A percentile compares a stretch with the other conserved stretches of the same genome.
These are phyloP conservation scores for Pangasius macronema DNA, from an alignment of 2,797 vertebrate genomes.

Conservation along the genomic window DNA sequence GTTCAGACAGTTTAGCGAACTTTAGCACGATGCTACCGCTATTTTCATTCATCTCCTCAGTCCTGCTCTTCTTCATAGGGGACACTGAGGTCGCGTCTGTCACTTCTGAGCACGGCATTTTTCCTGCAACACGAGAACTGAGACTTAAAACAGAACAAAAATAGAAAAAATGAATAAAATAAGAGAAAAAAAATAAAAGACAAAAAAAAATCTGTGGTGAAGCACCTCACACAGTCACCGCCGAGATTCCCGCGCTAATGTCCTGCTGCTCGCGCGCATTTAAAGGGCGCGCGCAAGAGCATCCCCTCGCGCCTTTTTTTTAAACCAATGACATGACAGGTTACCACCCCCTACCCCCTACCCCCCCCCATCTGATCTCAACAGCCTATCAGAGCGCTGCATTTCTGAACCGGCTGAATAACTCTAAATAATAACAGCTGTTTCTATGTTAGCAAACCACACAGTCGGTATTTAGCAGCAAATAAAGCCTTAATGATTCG, in stretches of 20 bases:
- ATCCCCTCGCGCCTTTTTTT: background rate
- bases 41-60: constrained; percentile 39
- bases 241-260: background rate
- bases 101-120: constrained; percentile 81
- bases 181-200: too few species aligned
- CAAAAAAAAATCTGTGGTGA: background rate
- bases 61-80: constrained; percentile 76
- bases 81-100: constrained; percentile 61
- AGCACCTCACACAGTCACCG: background rate
- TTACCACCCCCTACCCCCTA: fast-evolving
- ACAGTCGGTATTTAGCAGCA: background rate
- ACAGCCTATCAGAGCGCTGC: background rate
- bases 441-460: background rate
- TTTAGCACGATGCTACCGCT: constrained; percentile 68
- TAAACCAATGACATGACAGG: background rate
- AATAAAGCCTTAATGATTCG: background rate
- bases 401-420: background rate
- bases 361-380: background rate
- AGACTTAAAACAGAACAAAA: background rate
- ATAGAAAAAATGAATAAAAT: background rate
- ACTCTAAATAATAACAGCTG: background rate
- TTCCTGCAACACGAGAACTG: constrained; percentile 11
- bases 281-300: background rate
- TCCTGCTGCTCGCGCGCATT: fast-evolving
- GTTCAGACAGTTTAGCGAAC: constrained; percentile 85